Conservation (phyloP, 2,888 invertebrate genomes). For the Camponotus fellah region DNA sequence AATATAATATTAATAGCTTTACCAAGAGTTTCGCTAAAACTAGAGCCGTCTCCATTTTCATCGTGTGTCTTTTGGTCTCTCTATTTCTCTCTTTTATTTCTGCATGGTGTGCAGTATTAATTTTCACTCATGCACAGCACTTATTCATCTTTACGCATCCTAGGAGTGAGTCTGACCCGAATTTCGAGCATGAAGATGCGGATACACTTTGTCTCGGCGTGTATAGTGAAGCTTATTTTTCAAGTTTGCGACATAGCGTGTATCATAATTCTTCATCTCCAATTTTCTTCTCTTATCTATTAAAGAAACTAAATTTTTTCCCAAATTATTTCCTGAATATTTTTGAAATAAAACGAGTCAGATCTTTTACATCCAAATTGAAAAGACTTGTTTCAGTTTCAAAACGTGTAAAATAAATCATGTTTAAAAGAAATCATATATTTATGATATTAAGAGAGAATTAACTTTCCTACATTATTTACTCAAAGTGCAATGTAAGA, state of each 20-base stretch:
- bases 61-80: constrained; percentile 53
- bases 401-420: not conserved
- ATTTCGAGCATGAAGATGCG: constrained; percentile 59
- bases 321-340: not conserved
- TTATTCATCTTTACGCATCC: constrained; percentile 60
- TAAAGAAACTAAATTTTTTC: not conserved
- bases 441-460: constrained; percentile 1
- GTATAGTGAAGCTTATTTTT: constrained; percentile 37
- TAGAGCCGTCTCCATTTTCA: constrained; percentile 60
- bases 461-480: constrained; percentile 7
- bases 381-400: not conserved
- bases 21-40: constrained; percentile 18
- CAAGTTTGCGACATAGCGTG: constrained; percentile 33
- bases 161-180: constrained; percentile 44
- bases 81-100: constrained; percentile 54
- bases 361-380: not conserved
- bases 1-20: not conserved
- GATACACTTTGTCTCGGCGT: constrained; percentile 27
- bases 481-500: not conserved
- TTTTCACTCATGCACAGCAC: constrained; percentile 64
- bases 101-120: constrained; percentile 74
- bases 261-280: not conserved
- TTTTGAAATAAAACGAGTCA: not conserved
- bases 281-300: not conserved
- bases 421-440: not conserved